phyloP scores from a whole-genome alignment of 2,797 vertebrate genomes.

The Darevskia mixta region DNA sequence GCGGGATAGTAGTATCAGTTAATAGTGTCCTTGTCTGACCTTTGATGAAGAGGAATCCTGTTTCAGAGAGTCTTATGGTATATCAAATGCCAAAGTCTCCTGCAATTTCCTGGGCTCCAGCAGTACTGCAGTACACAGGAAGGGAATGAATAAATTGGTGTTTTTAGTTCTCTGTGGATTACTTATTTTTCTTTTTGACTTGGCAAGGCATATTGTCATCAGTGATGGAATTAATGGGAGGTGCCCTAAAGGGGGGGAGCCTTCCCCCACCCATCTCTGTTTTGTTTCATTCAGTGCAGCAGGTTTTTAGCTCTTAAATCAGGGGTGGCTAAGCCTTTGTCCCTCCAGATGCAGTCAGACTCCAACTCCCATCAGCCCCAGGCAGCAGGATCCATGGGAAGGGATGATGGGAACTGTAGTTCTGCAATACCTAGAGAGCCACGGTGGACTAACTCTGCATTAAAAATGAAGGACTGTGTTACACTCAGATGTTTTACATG shows the following conservation, averaged over 20 bases:
- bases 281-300: background rate
- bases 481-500: no score
- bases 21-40: conserved; percentile 48
- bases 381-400: no score
- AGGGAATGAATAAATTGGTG: background rate
- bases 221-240: background rate
- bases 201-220: conserved; percentile 3
- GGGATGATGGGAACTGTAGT: no score
- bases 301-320: conserved; percentile 1
- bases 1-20: conserved; percentile 59
- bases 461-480: conserved; percentile 10
- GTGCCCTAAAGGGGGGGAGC: background rate
- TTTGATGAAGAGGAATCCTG: conserved; percentile 59
- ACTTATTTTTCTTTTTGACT: conserved; percentile 26
- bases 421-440: no score
- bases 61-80: background rate
- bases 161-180: conserved; percentile 33
- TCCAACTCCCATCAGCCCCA: no score
- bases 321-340: no score
- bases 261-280: background rate
- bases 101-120: background rate
- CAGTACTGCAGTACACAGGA: fast-evolving
- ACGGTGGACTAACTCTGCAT: no score
- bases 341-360: no score
- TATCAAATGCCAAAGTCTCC: background rate